Conservation (phyloP, 2,888 invertebrate species). For the Drosophila crucigera region DNA sequence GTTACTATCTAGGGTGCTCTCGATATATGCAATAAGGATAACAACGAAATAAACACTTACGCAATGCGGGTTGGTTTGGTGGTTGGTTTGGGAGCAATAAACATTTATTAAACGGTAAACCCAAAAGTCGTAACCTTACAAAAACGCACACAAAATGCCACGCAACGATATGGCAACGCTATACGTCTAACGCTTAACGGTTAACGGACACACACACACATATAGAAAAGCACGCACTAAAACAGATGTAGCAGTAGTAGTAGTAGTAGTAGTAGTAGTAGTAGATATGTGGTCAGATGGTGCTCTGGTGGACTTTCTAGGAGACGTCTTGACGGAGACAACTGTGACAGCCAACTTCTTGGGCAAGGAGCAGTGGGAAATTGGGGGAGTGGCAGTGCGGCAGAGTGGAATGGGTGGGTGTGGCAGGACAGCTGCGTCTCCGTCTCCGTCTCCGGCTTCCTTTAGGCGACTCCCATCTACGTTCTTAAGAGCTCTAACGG, state of each 20-base stretch:
- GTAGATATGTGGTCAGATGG: constrained; percentile 32
- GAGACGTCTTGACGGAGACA: constrained; percentile 45
- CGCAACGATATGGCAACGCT: constrained; percentile 61
- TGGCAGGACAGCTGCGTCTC: constrained; percentile 20
- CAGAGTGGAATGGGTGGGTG: not conserved
- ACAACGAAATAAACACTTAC: constrained; percentile 72
- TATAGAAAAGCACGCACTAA: constrained; percentile 55
- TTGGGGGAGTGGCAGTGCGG: not conserved
- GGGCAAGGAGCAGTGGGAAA: not conserved
- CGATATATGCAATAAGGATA: constrained; percentile 43
- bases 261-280: constrained; percentile 1
- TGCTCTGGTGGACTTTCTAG: constrained; percentile 12
- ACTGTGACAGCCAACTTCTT: constrained; percentile 39
- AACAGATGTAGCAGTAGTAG: constrained; percentile 34
- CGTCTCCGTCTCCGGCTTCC: constrained; percentile 21
- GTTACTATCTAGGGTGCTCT: constrained; percentile 38
- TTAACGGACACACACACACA: constrained; percentile 40
- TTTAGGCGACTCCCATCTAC: constrained; percentile 31
- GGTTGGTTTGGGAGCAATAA: constrained; percentile 49
- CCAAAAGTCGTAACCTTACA: constrained; percentile 60
- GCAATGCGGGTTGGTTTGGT: constrained; percentile 47
- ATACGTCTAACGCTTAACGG: constrained; percentile 38
- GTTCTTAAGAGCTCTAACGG: constrained; percentile 41
- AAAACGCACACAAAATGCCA: constrained; percentile 50
- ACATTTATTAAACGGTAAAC: constrained; percentile 64